Evolutionary conservation across 2,797 vertebrate species (phyloP).

Genomic region (Anniella stebbinsi): DNA sequence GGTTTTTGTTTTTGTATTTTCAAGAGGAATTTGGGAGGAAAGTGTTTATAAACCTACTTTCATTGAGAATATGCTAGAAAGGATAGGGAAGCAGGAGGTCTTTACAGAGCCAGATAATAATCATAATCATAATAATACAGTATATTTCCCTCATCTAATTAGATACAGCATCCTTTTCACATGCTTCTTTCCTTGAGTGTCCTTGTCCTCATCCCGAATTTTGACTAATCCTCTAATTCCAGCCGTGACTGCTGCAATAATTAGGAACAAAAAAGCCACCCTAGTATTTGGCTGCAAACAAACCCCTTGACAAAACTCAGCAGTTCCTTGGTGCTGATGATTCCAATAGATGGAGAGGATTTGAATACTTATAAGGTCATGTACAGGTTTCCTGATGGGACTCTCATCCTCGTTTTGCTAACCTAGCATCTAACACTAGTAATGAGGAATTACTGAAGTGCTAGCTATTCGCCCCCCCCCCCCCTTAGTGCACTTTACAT

Average conservation of each 20-base stretch:
- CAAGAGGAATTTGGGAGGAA: constrained; percentile 36
- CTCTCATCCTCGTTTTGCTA: constrained; percentile 57
- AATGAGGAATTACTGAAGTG: constrained; percentile 14
- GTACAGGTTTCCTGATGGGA: constrained; percentile 51
- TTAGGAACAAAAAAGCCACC: constrained; percentile 56
- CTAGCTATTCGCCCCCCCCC: constrained; percentile 11
- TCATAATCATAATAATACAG: background rate
- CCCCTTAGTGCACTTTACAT: constrained; percentile 30
- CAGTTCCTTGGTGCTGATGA: constrained; percentile 51
- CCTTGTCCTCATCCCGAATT: constrained; percentile 65
- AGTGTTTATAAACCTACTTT: constrained; percentile 43
- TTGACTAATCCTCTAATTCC: constrained; percentile 54
- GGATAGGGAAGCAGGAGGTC: background rate
- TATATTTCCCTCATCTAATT: constrained; percentile 43
- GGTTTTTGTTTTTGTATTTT: background rate
- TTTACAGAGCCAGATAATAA: constrained; percentile 37
- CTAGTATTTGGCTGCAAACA: constrained; percentile 42
- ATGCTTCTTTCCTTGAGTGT: constrained; percentile 54
- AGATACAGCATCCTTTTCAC: constrained; percentile 32
- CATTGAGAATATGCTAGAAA: constrained; percentile 15
- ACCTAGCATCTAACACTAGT: constrained; percentile 14
- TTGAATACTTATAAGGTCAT: constrained; percentile 64
- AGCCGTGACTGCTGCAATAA: constrained; percentile 20
- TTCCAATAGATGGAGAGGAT: constrained; percentile 64
- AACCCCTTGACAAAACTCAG: constrained; percentile 64